Evolutionary conservation across 2,113 vertebrate genomes (phyloP).

Genomic region (Nansenia antarctica): DNA sequence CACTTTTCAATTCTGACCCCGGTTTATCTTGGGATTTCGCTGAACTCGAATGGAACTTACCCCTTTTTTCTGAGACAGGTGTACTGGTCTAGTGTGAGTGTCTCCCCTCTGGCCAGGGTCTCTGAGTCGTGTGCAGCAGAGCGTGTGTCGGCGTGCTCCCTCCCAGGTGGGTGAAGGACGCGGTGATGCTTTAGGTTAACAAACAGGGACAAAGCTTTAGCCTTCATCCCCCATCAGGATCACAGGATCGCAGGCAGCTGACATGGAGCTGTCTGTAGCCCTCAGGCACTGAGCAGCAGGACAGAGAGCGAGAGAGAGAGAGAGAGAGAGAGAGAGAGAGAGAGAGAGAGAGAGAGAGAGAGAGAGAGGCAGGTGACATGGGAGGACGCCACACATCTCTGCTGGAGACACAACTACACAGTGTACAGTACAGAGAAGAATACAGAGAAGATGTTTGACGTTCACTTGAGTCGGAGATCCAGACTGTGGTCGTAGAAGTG

Average conservation of each 20-base stretch:
- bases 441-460: neutral
- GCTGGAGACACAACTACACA: neutral
- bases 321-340: constrained; percentile 4
- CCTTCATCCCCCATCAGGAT: constrained; percentile 60
- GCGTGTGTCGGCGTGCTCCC: neutral
- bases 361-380: neutral
- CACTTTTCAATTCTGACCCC: too few species aligned
- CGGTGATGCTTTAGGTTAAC: constrained; percentile 54
- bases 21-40: too few species aligned
- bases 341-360: neutral
- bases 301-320: constrained; percentile 1
- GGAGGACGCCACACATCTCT: neutral
- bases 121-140: neutral
- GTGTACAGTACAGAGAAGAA: neutral
- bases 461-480: too few species aligned
- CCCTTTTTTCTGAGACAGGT: too few species aligned
- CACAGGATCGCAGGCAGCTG: constrained; percentile 54
- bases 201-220: constrained; percentile 63
- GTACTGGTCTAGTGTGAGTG: neutral
- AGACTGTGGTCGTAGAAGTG: too few species aligned
- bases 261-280: constrained; percentile 56
- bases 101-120: neutral
- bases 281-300: constrained; percentile 46
- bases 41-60: too few species aligned
- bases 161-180: constrained; percentile 47